Evolutionary conservation across 2,888 invertebrate genomes (phyloP).

Genomic region (Pogonocherus hispidulus): DNA sequence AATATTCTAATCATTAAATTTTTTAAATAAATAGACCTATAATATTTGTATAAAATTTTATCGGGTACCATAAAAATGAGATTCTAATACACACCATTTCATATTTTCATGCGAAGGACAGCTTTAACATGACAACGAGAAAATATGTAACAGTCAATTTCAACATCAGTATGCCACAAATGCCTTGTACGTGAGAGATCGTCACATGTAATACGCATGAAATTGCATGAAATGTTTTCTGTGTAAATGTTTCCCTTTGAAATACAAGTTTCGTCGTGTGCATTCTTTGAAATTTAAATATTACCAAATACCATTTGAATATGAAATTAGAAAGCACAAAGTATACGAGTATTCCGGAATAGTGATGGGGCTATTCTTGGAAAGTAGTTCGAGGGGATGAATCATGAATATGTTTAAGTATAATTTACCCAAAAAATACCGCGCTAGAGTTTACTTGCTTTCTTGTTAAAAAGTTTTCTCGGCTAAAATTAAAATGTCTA

Average conservation of each 20-base stretch:
- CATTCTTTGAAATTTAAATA: background rate
- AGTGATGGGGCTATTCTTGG: background rate
- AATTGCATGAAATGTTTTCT: too few species aligned
- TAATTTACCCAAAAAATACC: slow-evolving; percentile 10
- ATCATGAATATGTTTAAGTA: slow-evolving; percentile 9
- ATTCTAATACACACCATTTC: too few species aligned
- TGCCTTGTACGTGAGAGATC: too few species aligned
- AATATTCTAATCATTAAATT: too few species aligned
- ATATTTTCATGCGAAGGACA: too few species aligned
- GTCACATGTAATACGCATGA: too few species aligned
- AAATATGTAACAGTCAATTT: too few species aligned
- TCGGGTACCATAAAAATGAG: too few species aligned
- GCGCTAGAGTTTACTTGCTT: slow-evolving; percentile 7
- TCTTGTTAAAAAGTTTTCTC: slow-evolving; percentile 26
- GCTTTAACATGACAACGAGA: too few species aligned
- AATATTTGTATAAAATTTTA: too few species aligned
- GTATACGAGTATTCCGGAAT: background rate
- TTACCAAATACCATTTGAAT: background rate
- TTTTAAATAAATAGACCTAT: too few species aligned
- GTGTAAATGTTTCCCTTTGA: background rate
- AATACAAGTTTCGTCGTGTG: background rate
- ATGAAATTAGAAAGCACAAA: background rate
- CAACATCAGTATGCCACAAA: too few species aligned
- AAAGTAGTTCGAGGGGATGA: background rate
- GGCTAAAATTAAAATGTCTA: slow-evolving; percentile 26